Conservation (phyloP, 2,113 vertebrate genomes). For the Petrocephalus microphthalmus region DNA sequence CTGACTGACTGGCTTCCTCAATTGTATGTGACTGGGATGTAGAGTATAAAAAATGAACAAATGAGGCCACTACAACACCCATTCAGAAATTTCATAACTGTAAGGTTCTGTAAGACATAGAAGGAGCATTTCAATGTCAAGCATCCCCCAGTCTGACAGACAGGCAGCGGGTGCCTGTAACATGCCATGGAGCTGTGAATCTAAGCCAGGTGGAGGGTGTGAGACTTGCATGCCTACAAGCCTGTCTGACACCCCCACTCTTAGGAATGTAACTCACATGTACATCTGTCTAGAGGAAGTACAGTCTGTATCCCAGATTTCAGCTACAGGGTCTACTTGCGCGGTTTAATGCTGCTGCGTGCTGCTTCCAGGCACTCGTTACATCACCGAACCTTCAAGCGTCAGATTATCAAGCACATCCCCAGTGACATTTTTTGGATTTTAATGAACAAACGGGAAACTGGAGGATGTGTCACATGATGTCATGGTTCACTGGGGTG, state of each 20-base stretch:
- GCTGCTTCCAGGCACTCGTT: neutral
- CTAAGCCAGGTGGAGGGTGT: neutral
- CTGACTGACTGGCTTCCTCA: neutral
- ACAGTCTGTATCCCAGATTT: neutral
- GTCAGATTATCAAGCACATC: neutral
- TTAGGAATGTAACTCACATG: neutral
- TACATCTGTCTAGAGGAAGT: neutral
- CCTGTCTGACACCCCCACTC: neutral
- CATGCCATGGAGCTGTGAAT: neutral
- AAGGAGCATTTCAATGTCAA: neutral
- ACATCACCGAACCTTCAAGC: neutral
- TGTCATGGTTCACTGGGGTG: neutral
- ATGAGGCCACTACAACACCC: neutral
- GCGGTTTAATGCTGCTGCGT: neutral
- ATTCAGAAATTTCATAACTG: neutral
- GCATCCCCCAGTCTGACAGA: neutral
- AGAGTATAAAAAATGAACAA: neutral
- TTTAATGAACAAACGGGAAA: neutral
- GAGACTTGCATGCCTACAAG: neutral
- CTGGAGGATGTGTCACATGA: neutral
- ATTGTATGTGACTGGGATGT: neutral
- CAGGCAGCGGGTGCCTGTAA: neutral
- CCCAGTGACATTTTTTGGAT: neutral
- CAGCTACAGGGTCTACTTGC: neutral
- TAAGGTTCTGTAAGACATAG: neutral